Evolutionary conservation across 2,888 invertebrate species (phyloP).

Genomic region (Alcis repandata): DNA sequence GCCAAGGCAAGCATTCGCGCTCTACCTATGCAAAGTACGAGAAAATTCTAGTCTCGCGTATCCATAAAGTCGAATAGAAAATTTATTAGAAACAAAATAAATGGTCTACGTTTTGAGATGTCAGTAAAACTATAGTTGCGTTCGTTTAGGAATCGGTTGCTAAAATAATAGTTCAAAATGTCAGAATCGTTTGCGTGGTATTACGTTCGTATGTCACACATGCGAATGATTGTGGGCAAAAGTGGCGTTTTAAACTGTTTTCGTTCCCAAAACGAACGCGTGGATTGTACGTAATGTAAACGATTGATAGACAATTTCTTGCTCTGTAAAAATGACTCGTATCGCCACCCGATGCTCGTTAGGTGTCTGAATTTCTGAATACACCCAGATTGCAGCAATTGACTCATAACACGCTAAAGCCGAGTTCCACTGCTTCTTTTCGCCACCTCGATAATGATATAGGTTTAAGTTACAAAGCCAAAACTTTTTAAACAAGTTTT

Average conservation of each 20-base stretch:
- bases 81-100: neutral
- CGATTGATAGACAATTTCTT: too few species aligned
- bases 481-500: slow-evolving; percentile 11
- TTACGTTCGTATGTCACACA: too few species aligned
- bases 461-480: slow-evolving; percentile 9
- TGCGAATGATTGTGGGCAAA: too few species aligned
- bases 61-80: neutral
- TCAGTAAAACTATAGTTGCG: too few species aligned
- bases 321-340: too few species aligned
- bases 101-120: too few species aligned
- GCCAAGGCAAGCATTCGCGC: slow-evolving; percentile 5
- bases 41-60: neutral
- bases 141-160: too few species aligned
- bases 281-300: too few species aligned
- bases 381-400: slow-evolving; percentile 16
- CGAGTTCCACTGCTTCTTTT: neutral
- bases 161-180: too few species aligned
- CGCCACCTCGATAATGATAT: slow-evolving; percentile 8
- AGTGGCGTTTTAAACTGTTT: too few species aligned
- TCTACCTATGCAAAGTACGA: slow-evolving; percentile 1
- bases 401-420: slow-evolving; percentile 10
- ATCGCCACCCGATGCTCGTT: neutral
- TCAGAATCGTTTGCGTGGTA: too few species aligned
- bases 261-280: too few species aligned
- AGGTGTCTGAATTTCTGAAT: slow-evolving; percentile 6